These are phyloP conservation scores for Virgularia gustaviana DNA, from an alignment of 92 coral and sea anemone genomes.

Conservation along the genomic window DNA sequence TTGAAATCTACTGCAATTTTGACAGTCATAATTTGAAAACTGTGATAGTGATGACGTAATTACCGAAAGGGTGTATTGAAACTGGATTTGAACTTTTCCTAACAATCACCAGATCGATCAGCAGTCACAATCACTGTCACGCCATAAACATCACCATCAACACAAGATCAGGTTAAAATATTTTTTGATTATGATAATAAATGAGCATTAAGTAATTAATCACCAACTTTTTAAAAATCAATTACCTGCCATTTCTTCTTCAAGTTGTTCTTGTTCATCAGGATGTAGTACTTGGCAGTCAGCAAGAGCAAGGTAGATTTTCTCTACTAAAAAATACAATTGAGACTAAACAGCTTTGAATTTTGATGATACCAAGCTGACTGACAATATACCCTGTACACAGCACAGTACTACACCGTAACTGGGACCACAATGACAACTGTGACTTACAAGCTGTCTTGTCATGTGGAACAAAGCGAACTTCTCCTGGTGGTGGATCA, in stretches of 20 bases:
- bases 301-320: slow-evolving; percentile 70
- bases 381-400: background rate
- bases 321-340: slow-evolving; percentile 60
- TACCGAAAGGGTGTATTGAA: too few species aligned
- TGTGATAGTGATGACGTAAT: too few species aligned
- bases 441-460: slow-evolving; percentile 64
- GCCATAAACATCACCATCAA: too few species aligned
- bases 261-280: slow-evolving; percentile 81
- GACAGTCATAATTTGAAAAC: too few species aligned
- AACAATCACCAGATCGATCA: too few species aligned
- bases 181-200: background rate
- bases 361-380: background rate
- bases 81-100: too few species aligned
- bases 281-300: slow-evolving; percentile 93
- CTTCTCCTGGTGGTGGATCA: slow-evolving; percentile 67
- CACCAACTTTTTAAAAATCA: background rate
- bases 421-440: too few species aligned
- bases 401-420: too few species aligned
- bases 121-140: too few species aligned
- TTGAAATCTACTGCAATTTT: too few species aligned
- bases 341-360: background rate
- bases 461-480: slow-evolving; percentile 93
- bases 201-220: background rate
- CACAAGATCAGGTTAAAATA: background rate
- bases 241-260: slow-evolving; percentile 79